Evolutionary conservation across 2,888 invertebrate genomes (phyloP), one percentile per base, ranked within the genome.

Genomic region (Xylocampa areola): DNA sequence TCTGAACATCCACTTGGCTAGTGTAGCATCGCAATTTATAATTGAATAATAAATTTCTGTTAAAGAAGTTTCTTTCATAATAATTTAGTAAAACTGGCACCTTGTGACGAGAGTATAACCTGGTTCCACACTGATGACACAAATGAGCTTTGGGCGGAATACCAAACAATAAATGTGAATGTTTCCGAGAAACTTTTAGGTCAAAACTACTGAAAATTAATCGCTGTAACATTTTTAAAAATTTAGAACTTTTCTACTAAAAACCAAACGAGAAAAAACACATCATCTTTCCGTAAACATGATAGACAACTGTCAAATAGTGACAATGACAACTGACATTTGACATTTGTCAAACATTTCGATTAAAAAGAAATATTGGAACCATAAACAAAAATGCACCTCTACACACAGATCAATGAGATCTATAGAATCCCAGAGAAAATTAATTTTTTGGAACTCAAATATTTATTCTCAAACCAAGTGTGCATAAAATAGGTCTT

Each of bases 121-220:
- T 90, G 83, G 84, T 79, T 68, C 87, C 84, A 77, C 93, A 91
- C 68, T 89, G 84, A 74, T 87, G 83, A 86, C 91, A 92, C 62
- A 84, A 84, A 71, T 77, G 76, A 70, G 59, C 82, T 68, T 78
- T 82, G 52, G 69, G 59, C 23, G 82, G 75, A 53, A 81, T 67
- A 69, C 75, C 82, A 62, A 86, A 81, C 41, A 90, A 69, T 68
- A 89, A 76, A 76, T 83, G 84, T 70, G 79, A 76, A 74, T 82
- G 83, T 75, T 76, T 88, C 73, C 81, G 81, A 67, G 82, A 85
- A 79, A 89, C 72, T 87, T 88, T 89, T 48, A 85, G 74, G 77
- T 88, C 86, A 49, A 90, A 88, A 80, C 81, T 84, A 68, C 81
- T 82, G 62, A 81, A 77, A 72, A 92, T 79, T 68, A 92, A 68